These are phyloP conservation scores for Plestiodon gilberti DNA, from an alignment of 2,113 vertebrate species.

Conservation along the genomic window DNA sequence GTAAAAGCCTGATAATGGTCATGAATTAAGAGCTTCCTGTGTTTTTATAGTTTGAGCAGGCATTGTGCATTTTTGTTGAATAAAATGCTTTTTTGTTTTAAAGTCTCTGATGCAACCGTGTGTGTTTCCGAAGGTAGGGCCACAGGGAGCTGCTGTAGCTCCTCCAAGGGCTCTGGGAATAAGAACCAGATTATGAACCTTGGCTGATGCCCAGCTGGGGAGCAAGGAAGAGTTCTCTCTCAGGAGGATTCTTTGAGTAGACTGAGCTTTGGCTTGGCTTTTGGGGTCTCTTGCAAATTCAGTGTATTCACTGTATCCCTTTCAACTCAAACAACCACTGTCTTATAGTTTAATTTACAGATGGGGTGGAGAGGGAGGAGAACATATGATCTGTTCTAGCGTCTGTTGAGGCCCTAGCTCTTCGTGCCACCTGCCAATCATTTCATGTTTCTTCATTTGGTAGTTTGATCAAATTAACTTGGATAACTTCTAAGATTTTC, in stretches of 20 bases:
- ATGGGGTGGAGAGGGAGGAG: background rate
- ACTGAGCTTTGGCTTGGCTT: too few species aligned
- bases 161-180: background rate
- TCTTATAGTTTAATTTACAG: background rate
- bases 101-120: slow-evolving; percentile 34
- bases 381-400: background rate
- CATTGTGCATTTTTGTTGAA: slow-evolving; percentile 66
- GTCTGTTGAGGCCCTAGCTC: background rate
- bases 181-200: background rate
- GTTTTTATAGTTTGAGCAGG: slow-evolving; percentile 49
- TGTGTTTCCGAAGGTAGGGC: slow-evolving; percentile 35
- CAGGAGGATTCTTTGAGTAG: too few species aligned
- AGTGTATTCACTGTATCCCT: background rate
- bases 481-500: background rate
- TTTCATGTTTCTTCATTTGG: background rate
- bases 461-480: background rate
- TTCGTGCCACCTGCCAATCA: background rate
- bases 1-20: slow-evolving; percentile 58
- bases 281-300: background rate
- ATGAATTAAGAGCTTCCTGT: slow-evolving; percentile 59
- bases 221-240: background rate
- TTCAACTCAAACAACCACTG: background rate
- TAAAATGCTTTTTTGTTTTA: slow-evolving; percentile 72
- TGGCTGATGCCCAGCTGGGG: background rate
- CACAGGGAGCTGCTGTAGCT: background rate